Percentiles rank a stretch among this genome's conserved stretches.
These are phyloP conservation scores for Nasonia oneida DNA, from an alignment of 2,888 invertebrate species.

Conservation along the genomic window DNA sequence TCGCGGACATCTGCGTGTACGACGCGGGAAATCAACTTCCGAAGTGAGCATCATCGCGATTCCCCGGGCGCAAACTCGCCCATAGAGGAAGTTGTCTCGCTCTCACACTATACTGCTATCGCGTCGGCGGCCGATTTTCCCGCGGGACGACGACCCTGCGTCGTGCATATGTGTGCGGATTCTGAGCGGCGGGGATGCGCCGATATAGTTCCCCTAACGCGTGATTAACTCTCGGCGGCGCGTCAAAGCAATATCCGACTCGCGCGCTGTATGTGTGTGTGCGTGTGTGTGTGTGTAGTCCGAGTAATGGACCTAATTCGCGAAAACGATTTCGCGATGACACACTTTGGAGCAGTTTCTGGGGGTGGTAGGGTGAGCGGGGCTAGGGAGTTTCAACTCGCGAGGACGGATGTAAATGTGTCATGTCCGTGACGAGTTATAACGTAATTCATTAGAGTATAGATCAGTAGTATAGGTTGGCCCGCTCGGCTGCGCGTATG, in stretches of 20 bases:
- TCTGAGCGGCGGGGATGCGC: neutral
- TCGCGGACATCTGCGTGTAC: neutral
- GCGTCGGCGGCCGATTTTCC: neutral
- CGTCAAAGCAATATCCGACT: neutral
- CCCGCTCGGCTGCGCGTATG: neutral
- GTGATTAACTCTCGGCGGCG: constrained; percentile 2
- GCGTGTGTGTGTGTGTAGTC: neutral
- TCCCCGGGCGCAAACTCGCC: constrained; percentile 3
- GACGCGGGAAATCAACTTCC: constrained; percentile 25
- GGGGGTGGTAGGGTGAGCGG: neutral
- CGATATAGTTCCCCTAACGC: neutral
- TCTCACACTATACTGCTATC: neutral
- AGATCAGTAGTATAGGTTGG: neutral
- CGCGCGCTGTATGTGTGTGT: neutral
- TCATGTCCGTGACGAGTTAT: neutral
- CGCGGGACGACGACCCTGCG: neutral
- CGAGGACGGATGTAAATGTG: neutral
- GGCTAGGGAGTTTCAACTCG: neutral
- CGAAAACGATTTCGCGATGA: constrained; percentile 14
- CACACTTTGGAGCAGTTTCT: constrained; percentile 9
- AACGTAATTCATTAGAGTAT: neutral
- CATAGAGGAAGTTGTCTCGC: constrained; percentile 3
- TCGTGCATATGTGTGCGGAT: neutral
- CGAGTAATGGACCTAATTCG: neutral
- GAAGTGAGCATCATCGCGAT: neutral